Conservation (phyloP, 2,888 invertebrate species). For the Alloplasta piceator region DNA sequence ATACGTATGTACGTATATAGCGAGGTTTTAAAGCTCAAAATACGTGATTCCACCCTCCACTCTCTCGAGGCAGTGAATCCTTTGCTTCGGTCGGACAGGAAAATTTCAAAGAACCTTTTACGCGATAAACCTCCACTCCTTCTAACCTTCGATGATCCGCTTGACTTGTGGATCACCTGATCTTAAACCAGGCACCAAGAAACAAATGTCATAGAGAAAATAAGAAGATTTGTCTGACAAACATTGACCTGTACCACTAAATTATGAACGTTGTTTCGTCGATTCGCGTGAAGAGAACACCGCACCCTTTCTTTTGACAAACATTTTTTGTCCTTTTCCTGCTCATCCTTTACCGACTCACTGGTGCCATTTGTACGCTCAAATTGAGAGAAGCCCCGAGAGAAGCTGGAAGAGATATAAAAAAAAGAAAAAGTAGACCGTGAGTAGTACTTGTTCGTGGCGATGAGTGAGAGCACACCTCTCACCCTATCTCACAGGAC, state of each 20-base stretch:
- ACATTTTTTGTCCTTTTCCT: constrained; percentile 26
- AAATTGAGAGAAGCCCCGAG: constrained; percentile 30
- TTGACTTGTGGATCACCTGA: too few relatives aligned
- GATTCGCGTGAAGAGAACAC: not conserved
- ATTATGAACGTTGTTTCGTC: not conserved
- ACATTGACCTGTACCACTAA: not conserved
- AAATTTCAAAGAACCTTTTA: too few relatives aligned
- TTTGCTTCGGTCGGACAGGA: too few relatives aligned
- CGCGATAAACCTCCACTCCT: too few relatives aligned
- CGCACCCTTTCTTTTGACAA: constrained; percentile 32
- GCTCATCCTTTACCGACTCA: constrained; percentile 17
- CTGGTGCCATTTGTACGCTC: constrained; percentile 1
- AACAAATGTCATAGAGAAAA: not conserved
- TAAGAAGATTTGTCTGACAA: not conserved
- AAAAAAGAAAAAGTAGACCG: constrained; percentile 25
- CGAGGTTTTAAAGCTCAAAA: too few relatives aligned
- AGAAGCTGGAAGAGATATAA: constrained; percentile 30
- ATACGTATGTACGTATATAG: too few relatives aligned
- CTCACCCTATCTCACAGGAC: constrained; percentile 28
- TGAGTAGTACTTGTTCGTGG: constrained; percentile 33
- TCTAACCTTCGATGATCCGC: too few relatives aligned
- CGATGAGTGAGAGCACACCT: constrained; percentile 35
- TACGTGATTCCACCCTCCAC: too few relatives aligned
- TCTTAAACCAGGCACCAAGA: too few relatives aligned
- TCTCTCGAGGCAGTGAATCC: too few relatives aligned